A percentile compares a stretch with the other conserved stretches of the same genome.
These are phyloP conservation scores for Aethes cnicana DNA, from an alignment of 2,888 invertebrate genomes.

Conservation along the genomic window DNA sequence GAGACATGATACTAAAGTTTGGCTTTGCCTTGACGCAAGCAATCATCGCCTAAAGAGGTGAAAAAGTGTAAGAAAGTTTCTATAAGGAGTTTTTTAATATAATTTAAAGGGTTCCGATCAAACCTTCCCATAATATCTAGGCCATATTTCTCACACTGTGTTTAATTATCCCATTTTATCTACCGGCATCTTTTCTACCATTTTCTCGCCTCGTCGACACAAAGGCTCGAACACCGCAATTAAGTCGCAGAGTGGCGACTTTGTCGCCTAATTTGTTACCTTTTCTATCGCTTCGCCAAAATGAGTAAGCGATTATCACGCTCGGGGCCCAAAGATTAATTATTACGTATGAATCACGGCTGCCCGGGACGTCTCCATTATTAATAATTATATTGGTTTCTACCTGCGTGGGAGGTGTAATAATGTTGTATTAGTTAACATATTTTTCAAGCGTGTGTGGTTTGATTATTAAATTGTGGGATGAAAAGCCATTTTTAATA, in stretches of 20 bases:
- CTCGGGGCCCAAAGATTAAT: slow-evolving; percentile 72
- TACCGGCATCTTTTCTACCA: slow-evolving; percentile 35
- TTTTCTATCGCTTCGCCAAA: slow-evolving; percentile 61
- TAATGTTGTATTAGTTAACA: slow-evolving; percentile 50
- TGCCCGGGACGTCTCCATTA: slow-evolving; percentile 62
- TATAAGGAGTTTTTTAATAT: too few relatives aligned
- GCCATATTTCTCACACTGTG: too few relatives aligned
- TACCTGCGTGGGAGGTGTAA: slow-evolving; percentile 59
- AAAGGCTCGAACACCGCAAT: slow-evolving; percentile 58
- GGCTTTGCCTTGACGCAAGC: too few relatives aligned
- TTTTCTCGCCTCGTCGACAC: slow-evolving; percentile 40
- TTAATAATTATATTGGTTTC: slow-evolving; percentile 46
- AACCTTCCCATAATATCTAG: too few relatives aligned
- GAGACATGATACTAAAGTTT: too few relatives aligned
- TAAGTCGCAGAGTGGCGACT: slow-evolving; percentile 68
- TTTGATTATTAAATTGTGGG: slow-evolving; percentile 38
- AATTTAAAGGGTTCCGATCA: too few relatives aligned
- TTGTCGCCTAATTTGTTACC: slow-evolving; percentile 80
- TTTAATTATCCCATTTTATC: too few relatives aligned
- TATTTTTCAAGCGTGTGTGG: slow-evolving; percentile 37
- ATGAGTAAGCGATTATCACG: slow-evolving; percentile 73
- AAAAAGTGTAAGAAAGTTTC: too few relatives aligned
- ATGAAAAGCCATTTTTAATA: too few relatives aligned
- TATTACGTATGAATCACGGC: slow-evolving; percentile 60
- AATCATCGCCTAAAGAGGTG: too few relatives aligned